Evolutionary conservation across 2,113 vertebrate species (phyloP).

Genomic region (Macaca nemestrina): DNA sequence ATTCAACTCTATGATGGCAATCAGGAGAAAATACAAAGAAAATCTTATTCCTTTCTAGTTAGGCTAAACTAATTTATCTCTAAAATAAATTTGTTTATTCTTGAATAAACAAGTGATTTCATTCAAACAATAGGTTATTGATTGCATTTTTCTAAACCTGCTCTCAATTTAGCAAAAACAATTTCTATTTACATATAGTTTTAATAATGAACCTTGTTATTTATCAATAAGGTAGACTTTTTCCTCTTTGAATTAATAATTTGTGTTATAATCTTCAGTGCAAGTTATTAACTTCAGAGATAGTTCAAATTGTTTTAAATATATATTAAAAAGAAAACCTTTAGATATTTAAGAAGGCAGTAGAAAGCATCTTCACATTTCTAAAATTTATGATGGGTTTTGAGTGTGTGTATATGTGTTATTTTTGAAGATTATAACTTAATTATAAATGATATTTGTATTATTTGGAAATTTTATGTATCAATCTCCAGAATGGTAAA

Average conservation of each 20-base stretch:
- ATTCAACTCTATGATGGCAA: neutral
- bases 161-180: neutral
- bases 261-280: neutral
- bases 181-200: neutral
- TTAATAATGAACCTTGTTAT: neutral
- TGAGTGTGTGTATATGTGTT: neutral
- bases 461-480: constrained; percentile 69
- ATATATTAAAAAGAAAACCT: neutral
- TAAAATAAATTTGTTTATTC: neutral
- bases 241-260: constrained; percentile 14
- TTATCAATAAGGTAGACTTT: neutral
- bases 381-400: constrained; percentile 13
- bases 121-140: neutral
- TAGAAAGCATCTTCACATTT: neutral
- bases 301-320: neutral
- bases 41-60: neutral
- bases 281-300: neutral
- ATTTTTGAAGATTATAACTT: constrained; percentile 2
- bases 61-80: neutral
- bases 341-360: constrained; percentile 12
- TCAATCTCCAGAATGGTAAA: constrained; percentile 64
- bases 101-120: neutral
- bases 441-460: constrained; percentile 49
- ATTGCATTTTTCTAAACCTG: neutral
- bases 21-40: neutral